A percentile compares a stretch with the other conserved stretches of the same genome.
phyloP scores from a whole-genome alignment of 2,888 invertebrate genomes.

The Drosophila suboccidentalis region DNA sequence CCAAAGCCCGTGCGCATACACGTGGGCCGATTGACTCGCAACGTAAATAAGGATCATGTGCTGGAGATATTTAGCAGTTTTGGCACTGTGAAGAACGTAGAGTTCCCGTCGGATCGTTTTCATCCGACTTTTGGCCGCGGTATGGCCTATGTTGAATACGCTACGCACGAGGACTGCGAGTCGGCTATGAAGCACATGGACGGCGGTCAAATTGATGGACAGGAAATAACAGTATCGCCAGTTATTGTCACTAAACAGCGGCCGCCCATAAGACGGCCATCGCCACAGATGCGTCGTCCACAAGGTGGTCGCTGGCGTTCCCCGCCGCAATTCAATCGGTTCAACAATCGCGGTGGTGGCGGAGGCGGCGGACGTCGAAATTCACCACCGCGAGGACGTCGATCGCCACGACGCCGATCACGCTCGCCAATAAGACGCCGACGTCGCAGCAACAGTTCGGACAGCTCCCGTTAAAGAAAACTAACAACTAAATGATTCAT shows the following conservation, averaged over 20 bases:
- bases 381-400: constrained; percentile 78
- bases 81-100: constrained; percentile 94
- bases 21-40: constrained; percentile 95
- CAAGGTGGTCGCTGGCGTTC: constrained; percentile 85
- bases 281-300: constrained; percentile 84
- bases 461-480: constrained; percentile 81
- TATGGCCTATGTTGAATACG: constrained; percentile 98
- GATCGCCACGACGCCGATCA: constrained; percentile 84
- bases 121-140: constrained; percentile 96
- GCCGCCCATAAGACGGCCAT: constrained; percentile 82
- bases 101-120: constrained; percentile 94
- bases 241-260: constrained; percentile 91
- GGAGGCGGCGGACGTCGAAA: constrained; percentile 80
- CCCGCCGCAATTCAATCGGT: constrained; percentile 83
- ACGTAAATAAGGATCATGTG: constrained; percentile 96
- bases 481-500: constrained; percentile 12
- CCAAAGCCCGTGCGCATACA: constrained; percentile 97
- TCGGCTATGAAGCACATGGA: constrained; percentile 99
- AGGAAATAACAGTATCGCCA: constrained; percentile 98
- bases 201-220: constrained; percentile 98
- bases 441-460: constrained; percentile 85
- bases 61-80: constrained; percentile 96
- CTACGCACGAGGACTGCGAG: constrained; percentile 97
- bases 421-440: constrained; percentile 85
- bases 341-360: constrained; percentile 81